Conservation (phyloP, 2,113 vertebrate genomes). For the Saccopteryx bilineata region DNA sequence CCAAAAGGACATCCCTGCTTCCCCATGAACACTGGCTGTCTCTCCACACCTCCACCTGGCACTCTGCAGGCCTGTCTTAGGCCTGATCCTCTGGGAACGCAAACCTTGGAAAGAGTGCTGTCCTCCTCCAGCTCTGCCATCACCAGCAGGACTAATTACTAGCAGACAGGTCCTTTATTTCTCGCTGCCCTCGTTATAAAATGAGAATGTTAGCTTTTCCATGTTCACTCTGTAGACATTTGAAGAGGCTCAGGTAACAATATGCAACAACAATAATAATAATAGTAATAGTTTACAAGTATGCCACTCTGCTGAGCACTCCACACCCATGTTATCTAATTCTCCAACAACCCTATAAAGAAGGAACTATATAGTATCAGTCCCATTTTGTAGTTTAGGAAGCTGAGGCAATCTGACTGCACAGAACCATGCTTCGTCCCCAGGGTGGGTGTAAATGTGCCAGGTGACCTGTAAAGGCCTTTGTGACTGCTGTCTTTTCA, state of each 20-base stretch:
- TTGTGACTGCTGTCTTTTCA: conserved; percentile 30
- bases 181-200: not conserved
- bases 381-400: not conserved
- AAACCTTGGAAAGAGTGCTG: not conserved
- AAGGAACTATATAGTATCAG: too few species aligned
- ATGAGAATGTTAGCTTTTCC: not conserved
- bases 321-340: not conserved
- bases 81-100: conserved; percentile 22
- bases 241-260: not conserved
- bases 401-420: not conserved
- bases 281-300: not conserved
- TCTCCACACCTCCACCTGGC: conserved; percentile 20
- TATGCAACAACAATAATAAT: not conserved
- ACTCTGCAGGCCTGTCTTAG: not conserved
- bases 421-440: not conserved
- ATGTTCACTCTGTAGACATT: not conserved
- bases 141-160: not conserved
- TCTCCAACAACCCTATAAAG: not conserved
- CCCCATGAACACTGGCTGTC: not conserved
- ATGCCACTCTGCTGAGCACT: not conserved
- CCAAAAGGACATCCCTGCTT: not conserved
- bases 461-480: conserved; percentile 12
- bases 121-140: not conserved
- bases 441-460: not conserved
- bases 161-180: not conserved